A percentile compares a stretch with the other conserved stretches of the same genome.
These are phyloP conservation scores for Delia radicum DNA, from an alignment of 1,140 invertebrate genomes.

Conservation along the genomic window DNA sequence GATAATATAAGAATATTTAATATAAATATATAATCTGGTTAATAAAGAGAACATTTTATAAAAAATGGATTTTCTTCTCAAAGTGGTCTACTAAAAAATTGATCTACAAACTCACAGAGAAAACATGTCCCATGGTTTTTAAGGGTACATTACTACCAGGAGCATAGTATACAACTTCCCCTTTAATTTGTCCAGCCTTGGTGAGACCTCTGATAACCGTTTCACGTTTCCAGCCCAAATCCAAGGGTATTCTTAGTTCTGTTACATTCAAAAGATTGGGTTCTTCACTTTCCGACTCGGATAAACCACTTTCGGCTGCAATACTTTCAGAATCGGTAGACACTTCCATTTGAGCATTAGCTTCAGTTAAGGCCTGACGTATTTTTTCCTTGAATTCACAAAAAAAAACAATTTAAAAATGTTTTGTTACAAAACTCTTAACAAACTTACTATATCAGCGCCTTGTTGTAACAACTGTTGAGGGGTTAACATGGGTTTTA, in stretches of 20 bases:
- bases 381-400: conserved; percentile 57
- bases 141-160: conserved; percentile 62
- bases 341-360: conserved; percentile 57
- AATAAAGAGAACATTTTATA: background rate
- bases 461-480: conserved; percentile 57
- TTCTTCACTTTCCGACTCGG: conserved; percentile 56
- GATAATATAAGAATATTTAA: background rate
- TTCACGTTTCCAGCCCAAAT: conserved; percentile 85
- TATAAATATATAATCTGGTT: background rate
- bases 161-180: conserved; percentile 86
- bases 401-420: background rate
- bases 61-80: background rate
- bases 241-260: conserved; percentile 72
- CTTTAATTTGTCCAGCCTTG: conserved; percentile 76
- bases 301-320: conserved; percentile 58
- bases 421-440: background rate
- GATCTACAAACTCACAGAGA: conserved; percentile 58
- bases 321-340: conserved; percentile 61
- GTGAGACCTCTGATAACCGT: conserved; percentile 83
- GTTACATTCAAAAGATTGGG: conserved; percentile 60
- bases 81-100: conserved; percentile 14
- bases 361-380: conserved; percentile 58
- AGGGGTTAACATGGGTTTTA: conserved; percentile 61
- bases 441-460: conserved; percentile 53
- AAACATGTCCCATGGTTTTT: conserved; percentile 59